These are phyloP conservation scores for Poecilia velifera DNA, from an alignment of 2,797 vertebrate species.

Conservation along the genomic window DNA sequence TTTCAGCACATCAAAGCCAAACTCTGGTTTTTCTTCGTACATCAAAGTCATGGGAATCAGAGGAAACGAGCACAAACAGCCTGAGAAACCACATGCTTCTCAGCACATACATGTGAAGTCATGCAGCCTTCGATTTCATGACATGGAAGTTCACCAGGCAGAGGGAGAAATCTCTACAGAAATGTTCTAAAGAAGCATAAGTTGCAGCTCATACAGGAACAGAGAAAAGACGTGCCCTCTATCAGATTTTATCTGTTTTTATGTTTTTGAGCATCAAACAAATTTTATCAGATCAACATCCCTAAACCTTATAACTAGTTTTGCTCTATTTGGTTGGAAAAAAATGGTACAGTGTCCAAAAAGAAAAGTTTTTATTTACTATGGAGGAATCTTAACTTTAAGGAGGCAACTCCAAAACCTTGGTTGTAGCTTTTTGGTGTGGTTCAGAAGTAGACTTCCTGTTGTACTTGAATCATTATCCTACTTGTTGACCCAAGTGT, in stretches of 20 bases:
- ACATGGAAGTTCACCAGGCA: background rate
- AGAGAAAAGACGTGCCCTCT: background rate
- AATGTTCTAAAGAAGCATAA: background rate
- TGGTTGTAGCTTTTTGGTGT: too few species aligned
- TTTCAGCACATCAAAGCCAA: constrained; percentile 2
- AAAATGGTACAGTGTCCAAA: too few species aligned
- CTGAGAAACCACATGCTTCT: background rate
- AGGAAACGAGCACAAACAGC: background rate
- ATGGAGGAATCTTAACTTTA: too few species aligned
- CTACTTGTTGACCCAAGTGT: too few species aligned
- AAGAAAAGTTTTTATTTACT: too few species aligned
- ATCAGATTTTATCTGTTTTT: too few species aligned
- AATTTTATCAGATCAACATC: background rate
- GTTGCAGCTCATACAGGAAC: background rate
- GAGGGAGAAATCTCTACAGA: background rate
- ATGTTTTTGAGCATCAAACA: background rate
- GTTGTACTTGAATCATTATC: too few species aligned
- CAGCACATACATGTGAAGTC: background rate
- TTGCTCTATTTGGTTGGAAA: too few species aligned
- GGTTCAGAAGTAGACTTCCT: too few species aligned
- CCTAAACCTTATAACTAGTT: too few species aligned
- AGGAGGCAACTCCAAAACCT: too few species aligned
- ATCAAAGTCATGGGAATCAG: background rate
- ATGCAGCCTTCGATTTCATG: background rate
- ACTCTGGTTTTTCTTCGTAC: background rate